Base-by-base conservation (phyloP, 2,113 vertebrate species). In the Martes martes region DNA sequence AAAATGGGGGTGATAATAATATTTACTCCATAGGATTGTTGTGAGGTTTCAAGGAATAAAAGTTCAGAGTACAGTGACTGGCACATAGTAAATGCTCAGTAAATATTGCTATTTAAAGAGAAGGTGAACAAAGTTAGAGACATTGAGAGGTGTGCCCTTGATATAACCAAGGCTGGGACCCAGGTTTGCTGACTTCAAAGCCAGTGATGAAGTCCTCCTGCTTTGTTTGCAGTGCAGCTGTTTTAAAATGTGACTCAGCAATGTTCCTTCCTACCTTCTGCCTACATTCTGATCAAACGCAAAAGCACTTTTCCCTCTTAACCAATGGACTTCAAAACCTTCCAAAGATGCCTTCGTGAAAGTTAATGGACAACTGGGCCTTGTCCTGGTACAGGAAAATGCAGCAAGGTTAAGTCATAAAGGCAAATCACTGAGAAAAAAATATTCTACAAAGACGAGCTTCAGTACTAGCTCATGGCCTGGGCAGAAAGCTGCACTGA, bases 201-300 rank as follows among this genome's bases (percentile, higher is more conserved):
- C 63, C 80, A 63, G 4, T 0, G n/a, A 45, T 82, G 36, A 88
- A 76, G 57, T 21, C 47, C 31, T 89, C 84, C 89, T 63, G 42
- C 55, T 73, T 45, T 78, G 73, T 79, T 81, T 92, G 89, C 67
- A 73, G 26, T 36, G 73, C 69, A 86, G 93, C 79, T 92, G 28
- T 81, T 95, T 90, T 18, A 65, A 96, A 78, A 63, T 15, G 55
- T 95, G 96, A 96, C 52, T 96, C 92, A 92, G 96, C 94, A 42
- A 92, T 67, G 71, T 83, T 85, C 81, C 59, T 24, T 67, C 89
- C 65, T n/a, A n/a, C 78, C 67, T 95, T 88, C 55, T 86, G 85
- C 80, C 86, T 50, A 74, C 78, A 7, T 55, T n/a, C 90, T 36
- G 79, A 95, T 84, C 83, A 90, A 92, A 96, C 28, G n/a, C 39